Conservation (phyloP, 2,888 invertebrate genomes). For the Trisateles emortualis region DNA sequence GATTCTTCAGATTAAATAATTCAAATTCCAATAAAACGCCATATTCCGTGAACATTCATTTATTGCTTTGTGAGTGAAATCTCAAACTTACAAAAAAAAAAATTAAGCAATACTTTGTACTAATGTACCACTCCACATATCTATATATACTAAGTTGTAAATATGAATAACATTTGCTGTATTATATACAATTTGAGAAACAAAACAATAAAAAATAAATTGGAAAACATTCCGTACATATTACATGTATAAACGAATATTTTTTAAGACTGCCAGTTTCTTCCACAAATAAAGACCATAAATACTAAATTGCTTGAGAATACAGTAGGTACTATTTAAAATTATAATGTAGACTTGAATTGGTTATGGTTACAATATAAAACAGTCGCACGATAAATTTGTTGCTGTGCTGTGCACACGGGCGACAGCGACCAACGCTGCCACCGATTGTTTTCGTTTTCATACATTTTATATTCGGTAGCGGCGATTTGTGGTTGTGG, state of each 20-base stretch:
- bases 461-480: no score
- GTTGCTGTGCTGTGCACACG: no score
- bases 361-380: no score
- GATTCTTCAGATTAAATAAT: no score
- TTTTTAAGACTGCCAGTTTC: background rate
- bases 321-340: no score
- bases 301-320: no score
- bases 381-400: no score
- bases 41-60: slow-evolving; percentile 72
- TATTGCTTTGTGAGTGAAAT: slow-evolving; percentile 79
- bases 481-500: no score
- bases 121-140: slow-evolving; percentile 78
- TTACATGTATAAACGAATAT: background rate
- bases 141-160: slow-evolving; percentile 58
- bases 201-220: slow-evolving; percentile 10
- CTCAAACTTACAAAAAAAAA: slow-evolving; percentile 73
- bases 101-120: slow-evolving; percentile 80
- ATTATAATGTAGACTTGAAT: no score
- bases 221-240: slow-evolving; percentile 12
- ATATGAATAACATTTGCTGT: slow-evolving; percentile 39
- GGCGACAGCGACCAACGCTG: no score
- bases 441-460: no score
- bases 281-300: no score
- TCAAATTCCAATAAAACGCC: slow-evolving; percentile 39
- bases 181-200: slow-evolving; percentile 37